Evolutionary conservation across 1,140 invertebrate genomes (phyloP).

Genomic region (Cydia amplana): DNA sequence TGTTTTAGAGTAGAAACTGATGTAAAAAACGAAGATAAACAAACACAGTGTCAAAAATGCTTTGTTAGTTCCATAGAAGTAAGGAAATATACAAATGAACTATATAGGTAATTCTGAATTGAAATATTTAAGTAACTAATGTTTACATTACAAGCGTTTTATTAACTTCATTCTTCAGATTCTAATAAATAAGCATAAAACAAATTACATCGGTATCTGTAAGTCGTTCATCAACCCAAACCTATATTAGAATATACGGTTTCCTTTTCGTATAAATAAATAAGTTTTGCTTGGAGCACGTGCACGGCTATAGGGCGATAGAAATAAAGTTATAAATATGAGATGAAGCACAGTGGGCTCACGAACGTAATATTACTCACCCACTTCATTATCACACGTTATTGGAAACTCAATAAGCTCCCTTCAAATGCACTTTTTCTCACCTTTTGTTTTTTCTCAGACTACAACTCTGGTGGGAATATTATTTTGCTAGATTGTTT

Average conservation of each 20-base stretch:
- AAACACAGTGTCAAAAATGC: too few relatives aligned
- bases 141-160: not conserved
- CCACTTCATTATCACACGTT: slow-evolving; percentile 67
- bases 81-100: too few relatives aligned
- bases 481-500: slow-evolving; percentile 45
- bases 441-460: slow-evolving; percentile 49
- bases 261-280: slow-evolving; percentile 50
- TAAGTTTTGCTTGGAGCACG: slow-evolving; percentile 47
- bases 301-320: slow-evolving; percentile 46
- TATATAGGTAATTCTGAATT: too few relatives aligned
- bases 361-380: slow-evolving; percentile 51
- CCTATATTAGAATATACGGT: slow-evolving; percentile 40
- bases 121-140: not conserved
- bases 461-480: slow-evolving; percentile 34
- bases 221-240: slow-evolving; percentile 28
- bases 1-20: too few relatives aligned
- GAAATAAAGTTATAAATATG: slow-evolving; percentile 67
- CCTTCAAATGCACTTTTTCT: slow-evolving; percentile 60
- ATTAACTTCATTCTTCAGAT: not conserved
- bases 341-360: slow-evolving; percentile 51
- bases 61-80: too few relatives aligned
- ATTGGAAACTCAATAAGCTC: slow-evolving; percentile 66
- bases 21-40: too few relatives aligned
- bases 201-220: not conserved
- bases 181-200: slow-evolving; percentile 2